Evolutionary conservation across 2,797 vertebrate species (phyloP).

Genomic region (Danio albolineatus): DNA sequence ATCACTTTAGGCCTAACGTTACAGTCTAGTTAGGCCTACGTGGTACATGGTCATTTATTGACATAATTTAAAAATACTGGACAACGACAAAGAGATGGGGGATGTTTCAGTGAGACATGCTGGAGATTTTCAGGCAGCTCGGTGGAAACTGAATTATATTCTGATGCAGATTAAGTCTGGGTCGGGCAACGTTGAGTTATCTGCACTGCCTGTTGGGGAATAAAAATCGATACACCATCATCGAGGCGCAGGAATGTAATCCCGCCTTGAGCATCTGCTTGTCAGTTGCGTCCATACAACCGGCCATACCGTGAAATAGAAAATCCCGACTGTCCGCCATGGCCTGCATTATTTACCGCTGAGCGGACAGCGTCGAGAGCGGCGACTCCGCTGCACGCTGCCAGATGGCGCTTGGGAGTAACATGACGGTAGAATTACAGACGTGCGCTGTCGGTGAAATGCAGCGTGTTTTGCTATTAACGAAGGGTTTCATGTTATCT

Average conservation of each 20-base stretch:
- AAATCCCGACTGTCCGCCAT: slow-evolving; percentile 51
- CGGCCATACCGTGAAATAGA: slow-evolving; percentile 52
- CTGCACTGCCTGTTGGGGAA: slow-evolving; percentile 48
- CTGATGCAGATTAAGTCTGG: slow-evolving; percentile 19
- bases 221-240: slow-evolving; percentile 67
- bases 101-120: not conserved
- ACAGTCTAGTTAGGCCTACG: too few relatives aligned
- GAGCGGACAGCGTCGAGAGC: not conserved
- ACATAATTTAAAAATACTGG: not conserved
- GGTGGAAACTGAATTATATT: slow-evolving; percentile 41
- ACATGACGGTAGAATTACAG: not conserved
- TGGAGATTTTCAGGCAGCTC: not conserved
- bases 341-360: slow-evolving; percentile 46
- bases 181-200: slow-evolving; percentile 43
- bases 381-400: not conserved
- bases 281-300: slow-evolving; percentile 54
- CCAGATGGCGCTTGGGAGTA: slow-evolving; percentile 61
- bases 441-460: too few relatives aligned
- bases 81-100: not conserved
- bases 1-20: not conserved
- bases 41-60: not conserved
- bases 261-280: slow-evolving; percentile 57
- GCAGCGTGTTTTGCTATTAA: not conserved
- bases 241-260: slow-evolving; percentile 60
- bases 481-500: not conserved